These are phyloP conservation scores for Meta bourneti DNA, from an alignment of 2,888 invertebrate species.

Conservation along the genomic window DNA sequence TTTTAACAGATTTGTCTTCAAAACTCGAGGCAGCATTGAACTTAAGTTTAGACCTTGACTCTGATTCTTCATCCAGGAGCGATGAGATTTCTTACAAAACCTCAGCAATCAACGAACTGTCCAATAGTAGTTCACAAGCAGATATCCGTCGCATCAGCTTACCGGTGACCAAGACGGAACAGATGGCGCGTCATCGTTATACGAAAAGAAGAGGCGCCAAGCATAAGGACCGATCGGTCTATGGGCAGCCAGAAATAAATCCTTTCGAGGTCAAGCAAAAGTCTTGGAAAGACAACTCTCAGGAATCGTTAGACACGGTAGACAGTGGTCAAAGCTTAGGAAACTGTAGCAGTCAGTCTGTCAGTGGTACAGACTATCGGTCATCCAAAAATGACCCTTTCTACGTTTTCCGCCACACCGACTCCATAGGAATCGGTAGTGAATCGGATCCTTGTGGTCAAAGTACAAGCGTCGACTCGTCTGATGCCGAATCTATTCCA, in stretches of 20 bases:
- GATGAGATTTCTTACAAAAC: slow-evolving; percentile 64
- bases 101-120: slow-evolving; percentile 53
- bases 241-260: slow-evolving; percentile 78
- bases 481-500: slow-evolving; percentile 77
- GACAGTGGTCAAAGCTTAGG: slow-evolving; percentile 77
- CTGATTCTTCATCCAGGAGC: slow-evolving; percentile 71
- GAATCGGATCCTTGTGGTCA: slow-evolving; percentile 83
- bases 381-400: slow-evolving; percentile 73
- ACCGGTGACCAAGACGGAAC: slow-evolving; percentile 71
- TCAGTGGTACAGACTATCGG: slow-evolving; percentile 57
- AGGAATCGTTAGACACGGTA: slow-evolving; percentile 77
- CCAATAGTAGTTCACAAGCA: slow-evolving; percentile 65
- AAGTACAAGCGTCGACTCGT: slow-evolving; percentile 84
- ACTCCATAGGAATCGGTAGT: slow-evolving; percentile 77
- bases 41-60: slow-evolving; percentile 76
- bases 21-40: slow-evolving; percentile 79
- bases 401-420: slow-evolving; percentile 75
- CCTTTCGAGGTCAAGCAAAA: slow-evolving; percentile 61
- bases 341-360: slow-evolving; percentile 74
- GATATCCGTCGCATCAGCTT: slow-evolving; percentile 63
- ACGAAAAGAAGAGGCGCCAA: slow-evolving; percentile 59
- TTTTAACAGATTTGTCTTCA: slow-evolving; percentile 80
- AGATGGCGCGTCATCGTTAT: slow-evolving; percentile 65
- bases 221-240: slow-evolving; percentile 78
- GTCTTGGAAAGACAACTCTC: slow-evolving; percentile 73